These are phyloP conservation scores for Leptopilina syphax DNA, from an alignment of 2,888 invertebrate species.

Conservation along the genomic window DNA sequence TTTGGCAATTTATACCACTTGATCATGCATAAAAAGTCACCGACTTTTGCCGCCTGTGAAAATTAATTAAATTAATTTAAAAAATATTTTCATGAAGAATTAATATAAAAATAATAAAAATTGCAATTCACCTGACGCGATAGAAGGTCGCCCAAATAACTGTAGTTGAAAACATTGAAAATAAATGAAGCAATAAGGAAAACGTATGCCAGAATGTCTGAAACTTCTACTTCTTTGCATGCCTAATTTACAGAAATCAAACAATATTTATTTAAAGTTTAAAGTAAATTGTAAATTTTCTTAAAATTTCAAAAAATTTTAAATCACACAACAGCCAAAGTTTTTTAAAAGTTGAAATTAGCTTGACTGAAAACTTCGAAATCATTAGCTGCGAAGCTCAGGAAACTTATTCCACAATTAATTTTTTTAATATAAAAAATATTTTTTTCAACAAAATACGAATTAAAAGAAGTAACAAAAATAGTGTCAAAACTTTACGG, in stretches of 20 bases:
- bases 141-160: constrained; percentile 46
- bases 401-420: too few species aligned
- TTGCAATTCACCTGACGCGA: constrained; percentile 38
- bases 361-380: too few species aligned
- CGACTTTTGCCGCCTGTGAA: constrained; percentile 60
- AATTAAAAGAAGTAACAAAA: too few species aligned
- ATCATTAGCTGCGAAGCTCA: too few species aligned
- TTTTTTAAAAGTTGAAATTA: too few species aligned
- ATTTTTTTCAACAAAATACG: too few species aligned
- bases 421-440: too few species aligned
- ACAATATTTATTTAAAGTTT: constrained; percentile 8
- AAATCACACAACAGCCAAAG: too few species aligned
- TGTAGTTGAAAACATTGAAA: constrained; percentile 48
- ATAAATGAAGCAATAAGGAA: constrained; percentile 44
- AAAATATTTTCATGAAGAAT: background rate
- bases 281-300: too few species aligned
- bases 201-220: constrained; percentile 25
- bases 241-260: constrained; percentile 13
- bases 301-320: too few species aligned
- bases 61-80: background rate
- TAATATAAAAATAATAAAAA: background rate
- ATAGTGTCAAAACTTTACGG: too few species aligned
- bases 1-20: constrained; percentile 65
- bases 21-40: constrained; percentile 59
- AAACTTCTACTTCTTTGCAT: constrained; percentile 8